These are phyloP conservation scores for Emmelina monodactyla DNA, from an alignment of 2,888 invertebrate species.

Conservation along the genomic window DNA sequence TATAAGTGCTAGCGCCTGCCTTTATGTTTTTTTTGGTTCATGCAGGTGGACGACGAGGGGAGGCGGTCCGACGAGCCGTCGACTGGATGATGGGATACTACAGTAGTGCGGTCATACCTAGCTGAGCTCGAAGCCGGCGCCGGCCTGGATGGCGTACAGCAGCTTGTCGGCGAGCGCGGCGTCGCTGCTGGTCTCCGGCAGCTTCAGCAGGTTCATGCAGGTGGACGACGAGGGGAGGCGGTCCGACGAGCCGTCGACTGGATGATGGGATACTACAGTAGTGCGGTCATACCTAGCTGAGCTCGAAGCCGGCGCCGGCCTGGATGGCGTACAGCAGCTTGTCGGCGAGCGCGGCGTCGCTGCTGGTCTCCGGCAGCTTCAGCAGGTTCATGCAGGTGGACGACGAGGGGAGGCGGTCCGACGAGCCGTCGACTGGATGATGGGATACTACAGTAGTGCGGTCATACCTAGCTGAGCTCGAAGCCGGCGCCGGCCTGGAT, in stretches of 20 bases:
- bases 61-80: slow-evolving; percentile 87
- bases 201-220: slow-evolving; percentile 96
- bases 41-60: slow-evolving; percentile 97
- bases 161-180: slow-evolving; percentile 82
- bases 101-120: too few relatives aligned
- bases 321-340: slow-evolving; percentile 94
- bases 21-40: too few relatives aligned
- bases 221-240: slow-evolving; percentile 97
- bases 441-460: too few relatives aligned
- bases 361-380: slow-evolving; percentile 90
- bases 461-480: slow-evolving; percentile 82
- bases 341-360: slow-evolving; percentile 77
- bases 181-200: slow-evolving; percentile 88
- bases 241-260: slow-evolving; percentile 84
- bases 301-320: slow-evolving; percentile 95
- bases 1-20: too few relatives aligned
- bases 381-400: slow-evolving; percentile 98
- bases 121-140: slow-evolving; percentile 95
- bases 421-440: too few relatives aligned
- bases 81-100: too few relatives aligned
- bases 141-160: slow-evolving; percentile 92
- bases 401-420: slow-evolving; percentile 93
- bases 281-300: slow-evolving; percentile 77
- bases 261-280: too few relatives aligned
- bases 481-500: slow-evolving; percentile 96